Conservation (phyloP, 35 echinoderm and acorn worm species). For the Anneissia japonica region DNA sequence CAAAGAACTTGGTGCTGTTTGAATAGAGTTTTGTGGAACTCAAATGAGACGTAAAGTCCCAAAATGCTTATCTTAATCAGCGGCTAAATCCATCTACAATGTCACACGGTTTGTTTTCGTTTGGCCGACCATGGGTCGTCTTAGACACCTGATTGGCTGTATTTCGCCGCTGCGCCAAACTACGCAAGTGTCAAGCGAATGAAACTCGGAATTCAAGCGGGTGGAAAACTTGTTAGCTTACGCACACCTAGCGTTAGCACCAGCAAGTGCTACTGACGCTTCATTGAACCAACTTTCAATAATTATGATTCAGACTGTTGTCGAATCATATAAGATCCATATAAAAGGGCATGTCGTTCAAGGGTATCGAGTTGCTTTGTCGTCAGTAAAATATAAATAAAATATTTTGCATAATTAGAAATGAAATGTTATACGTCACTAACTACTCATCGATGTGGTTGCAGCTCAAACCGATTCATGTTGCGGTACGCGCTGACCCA, state of each 20-base stretch:
- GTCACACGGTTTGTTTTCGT: neutral
- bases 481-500: no score
- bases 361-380: neutral
- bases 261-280: neutral
- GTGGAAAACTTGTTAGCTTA: neutral
- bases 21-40: slow-evolving; percentile 1
- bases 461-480: no score
- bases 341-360: neutral
- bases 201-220: neutral
- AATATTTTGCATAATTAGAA: no score
- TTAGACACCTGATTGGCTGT: neutral
- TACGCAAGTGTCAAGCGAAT: neutral
- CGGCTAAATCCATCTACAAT: neutral
- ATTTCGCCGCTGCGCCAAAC: neutral
- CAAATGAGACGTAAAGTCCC: neutral
- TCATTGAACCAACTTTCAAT: neutral
- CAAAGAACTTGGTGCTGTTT: neutral
- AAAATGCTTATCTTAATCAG: slow-evolving; percentile 2
- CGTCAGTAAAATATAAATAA: no score
- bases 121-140: neutral
- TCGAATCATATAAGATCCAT: neutral
- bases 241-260: neutral
- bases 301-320: neutral
- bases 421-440: no score
- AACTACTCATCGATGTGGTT: no score